Conservation (phyloP, 2,113 vertebrate genomes). For the Anseranas semipalmata region DNA sequence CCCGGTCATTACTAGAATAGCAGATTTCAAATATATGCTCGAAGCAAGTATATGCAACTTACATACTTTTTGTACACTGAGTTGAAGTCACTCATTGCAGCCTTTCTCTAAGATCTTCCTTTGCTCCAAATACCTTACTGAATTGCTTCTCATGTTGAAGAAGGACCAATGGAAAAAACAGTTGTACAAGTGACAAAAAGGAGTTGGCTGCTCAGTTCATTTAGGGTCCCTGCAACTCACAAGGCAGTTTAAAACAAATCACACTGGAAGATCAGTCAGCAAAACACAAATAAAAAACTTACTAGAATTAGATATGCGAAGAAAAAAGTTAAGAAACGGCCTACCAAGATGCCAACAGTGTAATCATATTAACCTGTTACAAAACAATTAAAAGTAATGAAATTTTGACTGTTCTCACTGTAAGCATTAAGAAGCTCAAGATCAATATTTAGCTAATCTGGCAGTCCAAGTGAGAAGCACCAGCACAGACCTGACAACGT, state of each 20-base stretch:
- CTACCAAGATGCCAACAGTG: neutral
- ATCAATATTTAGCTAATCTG: neutral
- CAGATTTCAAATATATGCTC: neutral
- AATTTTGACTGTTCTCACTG: neutral
- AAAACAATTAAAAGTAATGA: conserved; percentile 15
- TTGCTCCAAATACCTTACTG: neutral
- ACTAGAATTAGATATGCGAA: neutral
- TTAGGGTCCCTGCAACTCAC: neutral
- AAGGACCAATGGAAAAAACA: neutral
- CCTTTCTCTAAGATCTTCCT: neutral
- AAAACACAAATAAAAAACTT: neutral
- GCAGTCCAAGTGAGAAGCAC: neutral
- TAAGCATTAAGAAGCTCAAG: neutral
- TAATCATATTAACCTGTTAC: neutral
- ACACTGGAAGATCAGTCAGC: neutral
- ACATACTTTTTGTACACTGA: neutral
- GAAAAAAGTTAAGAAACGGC: neutral
- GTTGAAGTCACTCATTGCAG: neutral
- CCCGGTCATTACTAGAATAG: neutral
- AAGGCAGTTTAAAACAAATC: neutral
- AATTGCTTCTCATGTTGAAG: neutral
- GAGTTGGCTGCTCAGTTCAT: neutral
- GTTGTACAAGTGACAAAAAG: neutral
- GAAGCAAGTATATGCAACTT: neutral
- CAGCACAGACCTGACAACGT: neutral